A percentile compares a stretch with the other conserved stretches of the same genome.
These are phyloP conservation scores for Drosophila histrio DNA, from an alignment of 2,888 invertebrate genomes.

Conservation along the genomic window DNA sequence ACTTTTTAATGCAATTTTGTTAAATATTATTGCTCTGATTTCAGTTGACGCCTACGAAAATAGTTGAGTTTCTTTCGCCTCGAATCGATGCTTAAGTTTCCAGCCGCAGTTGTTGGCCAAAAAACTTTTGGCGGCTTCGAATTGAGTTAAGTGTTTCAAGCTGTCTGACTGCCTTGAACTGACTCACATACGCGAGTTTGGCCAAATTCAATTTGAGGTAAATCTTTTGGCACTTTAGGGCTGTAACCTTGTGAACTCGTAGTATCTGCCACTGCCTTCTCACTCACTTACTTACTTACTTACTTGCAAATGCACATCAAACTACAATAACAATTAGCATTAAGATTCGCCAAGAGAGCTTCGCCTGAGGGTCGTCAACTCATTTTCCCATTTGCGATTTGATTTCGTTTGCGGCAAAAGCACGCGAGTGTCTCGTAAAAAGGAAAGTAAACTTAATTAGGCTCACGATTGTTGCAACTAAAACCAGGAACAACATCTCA, in stretches of 20 bases:
- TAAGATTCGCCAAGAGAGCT: conserved; percentile 32
- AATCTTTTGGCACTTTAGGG: conserved; percentile 57
- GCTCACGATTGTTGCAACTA: conserved; percentile 46
- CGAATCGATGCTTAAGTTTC: conserved; percentile 21
- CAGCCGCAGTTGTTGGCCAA: conserved; percentile 7
- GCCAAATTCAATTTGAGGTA: conserved; percentile 68
- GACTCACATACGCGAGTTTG: conserved; percentile 34
- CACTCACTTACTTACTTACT: too few relatives aligned
- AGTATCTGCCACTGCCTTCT: neutral
- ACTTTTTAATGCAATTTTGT: conserved; percentile 75
- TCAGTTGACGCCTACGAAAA: conserved; percentile 44
- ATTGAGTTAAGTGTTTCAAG: conserved; percentile 65
- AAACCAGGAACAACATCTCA: conserved; percentile 11
- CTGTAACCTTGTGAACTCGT: neutral
- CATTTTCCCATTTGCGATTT: conserved; percentile 31
- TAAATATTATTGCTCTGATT: conserved; percentile 70
- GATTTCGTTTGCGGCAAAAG: conserved; percentile 26
- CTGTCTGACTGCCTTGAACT: conserved; percentile 38
- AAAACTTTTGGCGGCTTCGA: conserved; percentile 64
- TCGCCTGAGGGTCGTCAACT: neutral
- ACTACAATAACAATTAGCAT: conserved; percentile 74
- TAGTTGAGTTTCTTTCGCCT: conserved; percentile 32
- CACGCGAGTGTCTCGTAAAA: conserved; percentile 47
- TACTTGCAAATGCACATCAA: conserved; percentile 31
- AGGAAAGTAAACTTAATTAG: conserved; percentile 67